Base-by-base conservation (phyloP, 2,797 vertebrate species). In the Falco columbarius region DNA sequence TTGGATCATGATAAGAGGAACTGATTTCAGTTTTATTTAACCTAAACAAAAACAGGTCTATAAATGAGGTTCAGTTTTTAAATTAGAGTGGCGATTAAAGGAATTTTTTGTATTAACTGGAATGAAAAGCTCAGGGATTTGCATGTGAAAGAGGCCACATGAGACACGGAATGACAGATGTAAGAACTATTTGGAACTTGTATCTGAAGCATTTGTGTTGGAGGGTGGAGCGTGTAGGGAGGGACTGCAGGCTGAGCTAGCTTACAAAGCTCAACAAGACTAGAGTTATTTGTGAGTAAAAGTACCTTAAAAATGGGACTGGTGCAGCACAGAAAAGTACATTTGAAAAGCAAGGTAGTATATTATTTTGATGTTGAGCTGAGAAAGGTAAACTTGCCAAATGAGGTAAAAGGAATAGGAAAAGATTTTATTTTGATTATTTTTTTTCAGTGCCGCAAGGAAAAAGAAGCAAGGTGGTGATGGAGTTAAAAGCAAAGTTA, bases 181-280 rank as follows among this genome's bases (percentile, higher is more conserved):
- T 30, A 76, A 96, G 59, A 96, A 49, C 44, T 76, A 27, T 81
- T 94, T 96, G 92, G 95, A 94, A 71, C 71, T 91, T 93, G 7
- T 62, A 44, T 95, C 63, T 91, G 92, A 82, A 86, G 52, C 59
- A 38, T 80, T 94, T 93, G 83, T 63, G 52, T 8, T 74, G 44
- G 20, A 42, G 38, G 51, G 12, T 81, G 63, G 63, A 94, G 40
- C 51, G 6, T 1, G 8, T 44, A 82, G 47, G 58, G 92, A 90
- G 86, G 71, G 81, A 72, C 52, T 92, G 51, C 74, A 92, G 84
- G 56, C 55, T 91, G 52, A 92, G 55, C 40, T 85, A 29, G 29
- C 22, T 89, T 82, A 61, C 56, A 91, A 59, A 86, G 36, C 44
- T 87, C 67, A 55, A 7, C 44, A 80, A 82, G 44, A 49, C 27